phyloP scores from a whole-genome alignment of 2,113 vertebrate genomes.

The Platycercus adscitus region DNA sequence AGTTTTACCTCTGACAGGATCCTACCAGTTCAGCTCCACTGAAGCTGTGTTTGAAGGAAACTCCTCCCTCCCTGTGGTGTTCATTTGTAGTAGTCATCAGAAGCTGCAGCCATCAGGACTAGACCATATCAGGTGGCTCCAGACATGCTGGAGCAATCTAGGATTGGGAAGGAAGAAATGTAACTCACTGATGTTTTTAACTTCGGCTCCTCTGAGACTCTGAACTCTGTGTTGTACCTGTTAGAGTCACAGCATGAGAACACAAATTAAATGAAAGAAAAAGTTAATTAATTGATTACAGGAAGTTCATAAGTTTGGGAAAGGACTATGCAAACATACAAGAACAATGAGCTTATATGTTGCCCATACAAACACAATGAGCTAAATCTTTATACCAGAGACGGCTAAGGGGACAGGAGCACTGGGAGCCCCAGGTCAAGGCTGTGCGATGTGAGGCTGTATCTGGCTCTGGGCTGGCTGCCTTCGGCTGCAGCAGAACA shows the following conservation, averaged over 20 bases:
- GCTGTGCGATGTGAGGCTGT: neutral
- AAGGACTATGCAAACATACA: constrained; percentile 29
- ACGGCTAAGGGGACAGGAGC: neutral
- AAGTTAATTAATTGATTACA: constrained; percentile 43
- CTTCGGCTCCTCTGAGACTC: neutral
- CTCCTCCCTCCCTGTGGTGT: neutral
- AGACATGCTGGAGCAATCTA: neutral
- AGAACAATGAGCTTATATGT: constrained; percentile 43
- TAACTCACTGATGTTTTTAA: neutral
- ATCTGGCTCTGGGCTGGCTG: neutral
- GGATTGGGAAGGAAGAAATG: neutral
- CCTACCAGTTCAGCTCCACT: neutral
- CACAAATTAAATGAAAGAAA: constrained; percentile 21
- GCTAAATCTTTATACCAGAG: neutral
- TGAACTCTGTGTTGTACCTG: neutral
- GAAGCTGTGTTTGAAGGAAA: neutral
- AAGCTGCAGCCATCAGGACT: fast-evolving
- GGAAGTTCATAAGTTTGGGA: constrained; percentile 36
- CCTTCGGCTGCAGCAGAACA: neutral
- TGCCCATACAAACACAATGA: constrained; percentile 41
- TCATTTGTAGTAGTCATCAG: neutral
- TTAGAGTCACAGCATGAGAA: neutral
- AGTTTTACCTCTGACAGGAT: neutral
- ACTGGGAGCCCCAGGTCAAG: neutral
- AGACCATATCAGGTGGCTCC: neutral